Base-by-base conservation (phyloP, 2,888 invertebrate genomes). In the Drosophila infuscata region DNA sequence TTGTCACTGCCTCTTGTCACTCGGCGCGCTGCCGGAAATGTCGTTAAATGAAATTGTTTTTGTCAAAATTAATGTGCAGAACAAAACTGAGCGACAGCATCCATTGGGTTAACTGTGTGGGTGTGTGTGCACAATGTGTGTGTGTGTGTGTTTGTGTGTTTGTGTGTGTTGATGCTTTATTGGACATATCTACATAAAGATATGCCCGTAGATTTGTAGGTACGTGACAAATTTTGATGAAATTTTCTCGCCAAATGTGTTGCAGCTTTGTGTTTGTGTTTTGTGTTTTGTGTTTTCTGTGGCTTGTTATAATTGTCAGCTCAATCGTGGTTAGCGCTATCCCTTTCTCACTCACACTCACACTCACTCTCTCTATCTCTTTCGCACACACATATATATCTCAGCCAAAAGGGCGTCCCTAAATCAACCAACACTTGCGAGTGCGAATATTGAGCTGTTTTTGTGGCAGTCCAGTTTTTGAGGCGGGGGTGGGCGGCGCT, bases 41-140 rank as follows among this genome's bases (percentile, higher is more conserved):
- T 83, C 87, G 84, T 81, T 81, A 86, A 83, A 83, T 83, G 69
- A 83, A 83, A 83, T 83, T 79, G 83, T 86, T 83, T 83, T 83
- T 86, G 84, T 83, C 87, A 86, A 83, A 83, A 86, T 83, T 86
- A 86, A 83, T 83, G 82, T 78, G 76, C 70, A 75, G 78, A 81
- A 70, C 69, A 80, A 69, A 68, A 54, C 74, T 38, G 67, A 62
- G 60, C 61, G 71, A 79, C 60, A 69, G 73, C 68, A 52, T 43
- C 83, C 74, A 70, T 60, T 56, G 78, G 69, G 78, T 76, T 83
- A 82, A 82, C 58, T 81, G 77, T 66, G 74, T 80, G 86, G 66
- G 79, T 65, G 81, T 62, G 81, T 62, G 38, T 38, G 63, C 25
- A 12, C 11, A 48, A 48, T 48, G 46, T 30, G 33, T 33, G 33